Base-by-base conservation (phyloP, 2,888 invertebrate species). In the Marasmarcha lunaedactyla region DNA sequence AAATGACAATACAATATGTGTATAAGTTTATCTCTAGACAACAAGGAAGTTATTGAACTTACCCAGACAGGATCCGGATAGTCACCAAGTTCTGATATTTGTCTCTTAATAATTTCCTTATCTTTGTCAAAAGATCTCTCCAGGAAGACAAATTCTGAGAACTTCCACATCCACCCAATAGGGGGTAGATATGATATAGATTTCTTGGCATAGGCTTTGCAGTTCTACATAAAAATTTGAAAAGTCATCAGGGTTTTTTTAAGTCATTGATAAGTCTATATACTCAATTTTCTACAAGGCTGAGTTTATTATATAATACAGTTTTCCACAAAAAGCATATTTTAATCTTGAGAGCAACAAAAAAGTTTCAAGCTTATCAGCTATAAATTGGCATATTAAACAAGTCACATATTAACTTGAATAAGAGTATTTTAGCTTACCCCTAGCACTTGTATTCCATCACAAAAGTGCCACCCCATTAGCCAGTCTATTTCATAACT, bases 401-500 rank as follows among this genome's bases (percentile, higher is more conserved):
- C 7, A 5, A 7, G 7, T 20, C 20, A 20, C 20, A 5, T 20
- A 20, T 5, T 20, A 20, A 5, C 20, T 13, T 34, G 9, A 5
- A 13, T 34, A 34, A 5, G 4, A 14, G 34, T 34, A 13, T 34
- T 38, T 9, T 38, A 37, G 42, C 90, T 87, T 81, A 94, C 94
- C 57, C 96, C 97, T 50, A 97, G 83, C 48, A 94, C 88, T 50
- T 85, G 74, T 49, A 92, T 85, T 53, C 92, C 85, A 53, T 97
- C 95, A 58, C 92, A 90, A 52, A 94, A 88, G 64, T 95, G 89
- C 96, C 96, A 97, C 13, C 96, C 95, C 72, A 94, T 90, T 0
- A 98, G 83, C 97, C 97, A 97, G 71, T 98, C 98, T 52, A 96
- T 90, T 85, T 98, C 97, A 70, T 95, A 97, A 33, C 91, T 90